phyloP scores from a whole-genome alignment of 1,140 invertebrate species.

The Pachypeltis micranthus region DNA sequence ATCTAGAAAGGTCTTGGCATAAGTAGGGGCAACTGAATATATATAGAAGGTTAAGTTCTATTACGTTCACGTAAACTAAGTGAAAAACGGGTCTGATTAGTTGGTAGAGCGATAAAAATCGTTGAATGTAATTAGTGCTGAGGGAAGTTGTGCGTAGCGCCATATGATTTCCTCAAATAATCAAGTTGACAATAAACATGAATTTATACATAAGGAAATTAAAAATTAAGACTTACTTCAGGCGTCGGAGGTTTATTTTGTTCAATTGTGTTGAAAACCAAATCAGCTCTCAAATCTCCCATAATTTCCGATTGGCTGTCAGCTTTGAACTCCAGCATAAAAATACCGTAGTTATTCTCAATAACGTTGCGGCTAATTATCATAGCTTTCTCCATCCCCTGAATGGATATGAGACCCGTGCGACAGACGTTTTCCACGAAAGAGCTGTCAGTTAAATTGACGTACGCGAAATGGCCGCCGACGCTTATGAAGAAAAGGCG shows the following conservation, averaged over 20 bases:
- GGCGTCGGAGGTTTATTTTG: slow-evolving; percentile 45
- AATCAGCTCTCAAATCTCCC: slow-evolving; percentile 66
- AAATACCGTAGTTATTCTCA: slow-evolving; percentile 67
- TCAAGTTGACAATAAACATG: slow-evolving; percentile 27
- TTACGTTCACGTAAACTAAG: too few relatives aligned
- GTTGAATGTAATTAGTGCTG: too few relatives aligned
- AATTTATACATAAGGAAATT: neutral
- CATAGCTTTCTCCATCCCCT: slow-evolving; percentile 95
- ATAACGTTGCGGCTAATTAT: slow-evolving; percentile 61
- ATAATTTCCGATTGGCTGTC: slow-evolving; percentile 90
- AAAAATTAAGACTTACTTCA: slow-evolving; percentile 22
- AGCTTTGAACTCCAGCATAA: slow-evolving; percentile 76
- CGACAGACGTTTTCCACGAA: slow-evolving; percentile 79
- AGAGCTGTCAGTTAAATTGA: slow-evolving; percentile 71
- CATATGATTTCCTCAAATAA: neutral
- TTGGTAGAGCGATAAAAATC: too few relatives aligned
- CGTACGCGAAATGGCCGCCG: slow-evolving; percentile 79
- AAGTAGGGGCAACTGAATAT: too few relatives aligned
- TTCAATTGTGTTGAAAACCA: slow-evolving; percentile 65
- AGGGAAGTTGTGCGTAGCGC: neutral
- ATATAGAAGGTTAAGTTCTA: too few relatives aligned
- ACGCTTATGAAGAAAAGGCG: slow-evolving; percentile 71
- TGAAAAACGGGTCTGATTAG: too few relatives aligned
- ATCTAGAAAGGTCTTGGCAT: too few relatives aligned
- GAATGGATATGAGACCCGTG: slow-evolving; percentile 66